Conservation (phyloP, 2,797 vertebrate genomes). For the Poecilia velifera region DNA sequence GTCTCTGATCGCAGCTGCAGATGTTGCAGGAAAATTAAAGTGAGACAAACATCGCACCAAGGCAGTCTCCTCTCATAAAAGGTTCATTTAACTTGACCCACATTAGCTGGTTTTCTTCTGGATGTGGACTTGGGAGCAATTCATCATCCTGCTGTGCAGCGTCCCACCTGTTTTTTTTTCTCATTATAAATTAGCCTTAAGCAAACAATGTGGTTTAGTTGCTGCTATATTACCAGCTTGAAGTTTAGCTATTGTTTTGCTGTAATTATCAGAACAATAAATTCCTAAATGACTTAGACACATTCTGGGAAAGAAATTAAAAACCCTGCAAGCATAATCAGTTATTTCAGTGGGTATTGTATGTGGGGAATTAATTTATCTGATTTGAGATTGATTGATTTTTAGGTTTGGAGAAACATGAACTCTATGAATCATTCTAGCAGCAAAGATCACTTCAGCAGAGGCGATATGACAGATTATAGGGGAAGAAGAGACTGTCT, state of each 20-base stretch:
- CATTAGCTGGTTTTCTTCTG: background rate
- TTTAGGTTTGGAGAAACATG: background rate
- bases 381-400: background rate
- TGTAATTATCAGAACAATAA: slow-evolving; percentile 7
- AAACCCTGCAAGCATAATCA: background rate
- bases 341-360: background rate
- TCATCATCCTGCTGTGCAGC: background rate
- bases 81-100: background rate
- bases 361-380: background rate
- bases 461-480: background rate
- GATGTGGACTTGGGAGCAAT: slow-evolving; percentile 11
- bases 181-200: slow-evolving; percentile 34
- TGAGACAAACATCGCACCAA: background rate
- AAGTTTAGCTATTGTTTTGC: background rate
- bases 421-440: background rate
- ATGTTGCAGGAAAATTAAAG: slow-evolving; percentile 1
- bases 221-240: slow-evolving; percentile 10
- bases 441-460: background rate
- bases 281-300: background rate
- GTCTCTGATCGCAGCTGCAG: background rate
- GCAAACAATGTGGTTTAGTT: slow-evolving; percentile 22
- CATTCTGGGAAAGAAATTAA: background rate
- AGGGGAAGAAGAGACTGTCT: background rate
- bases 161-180: slow-evolving; percentile 8
- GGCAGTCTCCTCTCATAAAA: background rate